Percentiles rank a stretch among this genome's conserved stretches.
Evolutionary conservation across 2,888 invertebrate species (phyloP).

Genomic region (Scotopteryx bipunctaria): DNA sequence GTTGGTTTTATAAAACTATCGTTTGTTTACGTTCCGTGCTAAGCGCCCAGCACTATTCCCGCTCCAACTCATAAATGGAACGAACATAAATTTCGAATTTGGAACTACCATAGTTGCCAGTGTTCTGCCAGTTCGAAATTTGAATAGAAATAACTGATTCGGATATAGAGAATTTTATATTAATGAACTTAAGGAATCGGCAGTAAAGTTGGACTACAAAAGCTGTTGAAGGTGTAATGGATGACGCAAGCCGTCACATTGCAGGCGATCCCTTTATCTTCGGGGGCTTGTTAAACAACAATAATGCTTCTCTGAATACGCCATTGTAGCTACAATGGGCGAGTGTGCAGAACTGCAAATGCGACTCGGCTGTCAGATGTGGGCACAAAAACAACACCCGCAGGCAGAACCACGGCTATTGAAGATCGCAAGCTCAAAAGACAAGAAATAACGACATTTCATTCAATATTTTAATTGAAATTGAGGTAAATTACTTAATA

Average conservation of each 20-base stretch:
- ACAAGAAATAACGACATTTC: slow-evolving; percentile 18
- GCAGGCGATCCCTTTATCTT: slow-evolving; percentile 46
- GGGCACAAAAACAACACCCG: slow-evolving; percentile 49
- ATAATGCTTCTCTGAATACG: slow-evolving; percentile 41
- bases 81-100: slow-evolving; percentile 29
- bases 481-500: slow-evolving; percentile 35
- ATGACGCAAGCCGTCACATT: slow-evolving; percentile 46
- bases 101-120: slow-evolving; percentile 21
- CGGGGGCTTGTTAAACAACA: slow-evolving; percentile 46
- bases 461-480: slow-evolving; percentile 35
- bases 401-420: slow-evolving; percentile 33
- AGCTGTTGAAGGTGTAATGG: slow-evolving; percentile 39
- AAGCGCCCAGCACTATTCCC: slow-evolving; percentile 48
- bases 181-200: slow-evolving; percentile 28
- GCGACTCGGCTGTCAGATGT: slow-evolving; percentile 48
- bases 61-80: slow-evolving; percentile 43
- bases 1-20: slow-evolving; percentile 60
- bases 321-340: slow-evolving; percentile 42
- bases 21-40: slow-evolving; percentile 50
- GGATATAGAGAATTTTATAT: slow-evolving; percentile 31
- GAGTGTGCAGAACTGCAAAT: slow-evolving; percentile 30
- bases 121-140: slow-evolving; percentile 25
- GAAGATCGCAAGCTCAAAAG: slow-evolving; percentile 27
- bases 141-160: slow-evolving; percentile 25
- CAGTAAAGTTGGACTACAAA: slow-evolving; percentile 41